These are phyloP conservation scores for Orientallactaga sibirica DNA, from an alignment of 2,797 vertebrate species.

Conservation along the genomic window DNA sequence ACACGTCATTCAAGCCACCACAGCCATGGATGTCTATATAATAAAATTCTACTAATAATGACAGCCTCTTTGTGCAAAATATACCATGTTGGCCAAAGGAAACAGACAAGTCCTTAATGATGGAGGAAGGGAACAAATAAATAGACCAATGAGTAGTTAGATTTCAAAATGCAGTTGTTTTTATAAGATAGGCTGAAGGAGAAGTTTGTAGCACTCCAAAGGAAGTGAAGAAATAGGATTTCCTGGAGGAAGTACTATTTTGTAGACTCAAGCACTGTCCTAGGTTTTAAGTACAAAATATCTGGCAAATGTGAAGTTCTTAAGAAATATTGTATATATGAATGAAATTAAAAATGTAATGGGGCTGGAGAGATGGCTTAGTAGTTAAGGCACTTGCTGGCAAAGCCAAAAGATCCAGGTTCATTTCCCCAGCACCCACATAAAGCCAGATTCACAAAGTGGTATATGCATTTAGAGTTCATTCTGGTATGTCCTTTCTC, in stretches of 20 bases:
- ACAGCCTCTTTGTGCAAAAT: background rate
- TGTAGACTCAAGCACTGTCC: background rate
- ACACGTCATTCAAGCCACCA: no score
- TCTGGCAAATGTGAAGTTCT: background rate
- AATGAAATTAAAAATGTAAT: slow-evolving; percentile 11
- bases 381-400: no score
- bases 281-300: background rate
- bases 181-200: background rate
- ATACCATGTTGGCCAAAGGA: background rate
- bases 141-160: background rate
- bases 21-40: background rate
- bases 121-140: background rate
- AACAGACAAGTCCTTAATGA: slow-evolving; percentile 14
- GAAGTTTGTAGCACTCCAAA: background rate
- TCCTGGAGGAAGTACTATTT: background rate
- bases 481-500: no score
- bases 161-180: slow-evolving; percentile 17
- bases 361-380: no score
- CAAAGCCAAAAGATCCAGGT: no score
- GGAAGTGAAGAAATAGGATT: background rate
- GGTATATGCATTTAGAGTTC: no score
- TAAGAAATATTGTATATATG: background rate
- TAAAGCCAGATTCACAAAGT: no score
- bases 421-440: no score
- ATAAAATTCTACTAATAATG: slow-evolving; percentile 26